Conservation (phyloP, 2,888 invertebrate genomes). For the Baccha elongata region DNA sequence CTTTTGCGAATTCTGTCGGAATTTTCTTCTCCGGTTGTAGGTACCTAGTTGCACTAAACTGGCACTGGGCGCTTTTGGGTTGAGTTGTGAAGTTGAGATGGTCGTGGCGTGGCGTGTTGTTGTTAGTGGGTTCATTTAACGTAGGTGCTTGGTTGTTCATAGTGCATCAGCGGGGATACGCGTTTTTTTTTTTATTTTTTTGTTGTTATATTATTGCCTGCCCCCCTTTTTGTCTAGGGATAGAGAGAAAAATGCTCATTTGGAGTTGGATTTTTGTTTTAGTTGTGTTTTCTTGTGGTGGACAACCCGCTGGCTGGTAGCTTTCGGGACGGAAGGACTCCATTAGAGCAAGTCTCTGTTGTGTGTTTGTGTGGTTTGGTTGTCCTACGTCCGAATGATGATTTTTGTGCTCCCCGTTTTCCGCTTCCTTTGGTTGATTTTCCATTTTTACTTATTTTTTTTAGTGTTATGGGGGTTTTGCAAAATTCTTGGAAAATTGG, state of each 20-base stretch:
- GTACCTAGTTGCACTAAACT: constrained; percentile 17
- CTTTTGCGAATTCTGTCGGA: constrained; percentile 58
- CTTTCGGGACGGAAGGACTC: constrained; percentile 68
- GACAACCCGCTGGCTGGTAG: constrained; percentile 50
- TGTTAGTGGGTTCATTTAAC: constrained; percentile 48
- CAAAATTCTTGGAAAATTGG: constrained; percentile 68
- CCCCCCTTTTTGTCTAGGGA: constrained; percentile 32
- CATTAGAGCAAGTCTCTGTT: constrained; percentile 44
- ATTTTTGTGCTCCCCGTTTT: constrained; percentile 63
- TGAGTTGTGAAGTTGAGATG: constrained; percentile 55
- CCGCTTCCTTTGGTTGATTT: constrained; percentile 48
- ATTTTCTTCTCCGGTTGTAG: constrained; percentile 62
- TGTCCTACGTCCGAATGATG: constrained; percentile 36
- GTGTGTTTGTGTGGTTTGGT: constrained; percentile 20
- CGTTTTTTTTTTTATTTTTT: constrained; percentile 25
- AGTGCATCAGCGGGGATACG: constrained; percentile 56
- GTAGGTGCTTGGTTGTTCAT: constrained; percentile 46
- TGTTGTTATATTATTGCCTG: constrained; percentile 14
- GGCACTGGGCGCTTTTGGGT: constrained; percentile 47
- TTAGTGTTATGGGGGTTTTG: constrained; percentile 44
- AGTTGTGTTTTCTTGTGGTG: constrained; percentile 32
- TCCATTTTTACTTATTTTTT: neutral
- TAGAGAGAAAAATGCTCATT: constrained; percentile 57
- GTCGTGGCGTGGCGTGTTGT: constrained; percentile 56
- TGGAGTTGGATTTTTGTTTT: constrained; percentile 21